Base-by-base conservation (phyloP, 2,797 vertebrate species). In the Poecile montanus region DNA sequence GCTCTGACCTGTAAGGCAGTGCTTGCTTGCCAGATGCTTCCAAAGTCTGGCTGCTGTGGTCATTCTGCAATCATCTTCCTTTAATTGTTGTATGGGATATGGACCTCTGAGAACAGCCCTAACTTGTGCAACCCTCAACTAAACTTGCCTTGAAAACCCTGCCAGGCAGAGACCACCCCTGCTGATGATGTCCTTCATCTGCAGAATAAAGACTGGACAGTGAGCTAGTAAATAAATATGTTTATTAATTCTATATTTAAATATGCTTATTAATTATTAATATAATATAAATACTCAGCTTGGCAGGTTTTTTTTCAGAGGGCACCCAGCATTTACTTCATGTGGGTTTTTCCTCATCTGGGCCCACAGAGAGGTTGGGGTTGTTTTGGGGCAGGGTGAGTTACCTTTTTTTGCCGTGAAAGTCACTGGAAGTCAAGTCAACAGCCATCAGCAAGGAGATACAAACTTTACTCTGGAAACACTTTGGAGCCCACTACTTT, bases 121-220 rank as follows among this genome's bases (percentile, higher is more conserved):
- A 23, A 22, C 42, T 94, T 86, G 62, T 91, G 88, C 77, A 93
- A 88, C 71, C 73, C 68, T 60, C 45, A 38, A 26, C 51, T 93
- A 47, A 91, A 51, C 34, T 88, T 79, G 62, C 77, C 85, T 94
- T 96, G 79, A 76, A 96, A 94, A 86, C 84, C 60, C 57, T 90
- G 36, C 73, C 56, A 87, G 79, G 73, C 89, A 51, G 84, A 88
- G 93, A 88, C 91, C 95, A 88, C 84, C 88, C 62, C 93, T 95
- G 79, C 91, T 74, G 68, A 85, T 22, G 87, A 36, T 17, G 34
- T 47, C 62, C 40, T 88, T 94, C 70, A 68, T 87, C 61, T 54
- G 34, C 20, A 14, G 38, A 22, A 11, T 54, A 17, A 88, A 81
- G 36, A 45, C 44, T 66, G 81, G 50, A 66, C 61, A 89, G 58